Percentiles rank a stretch among this genome's conserved stretches.
phyloP scores from a whole-genome alignment of 2,888 invertebrate genomes.

The Iphiclides podalirius region DNA sequence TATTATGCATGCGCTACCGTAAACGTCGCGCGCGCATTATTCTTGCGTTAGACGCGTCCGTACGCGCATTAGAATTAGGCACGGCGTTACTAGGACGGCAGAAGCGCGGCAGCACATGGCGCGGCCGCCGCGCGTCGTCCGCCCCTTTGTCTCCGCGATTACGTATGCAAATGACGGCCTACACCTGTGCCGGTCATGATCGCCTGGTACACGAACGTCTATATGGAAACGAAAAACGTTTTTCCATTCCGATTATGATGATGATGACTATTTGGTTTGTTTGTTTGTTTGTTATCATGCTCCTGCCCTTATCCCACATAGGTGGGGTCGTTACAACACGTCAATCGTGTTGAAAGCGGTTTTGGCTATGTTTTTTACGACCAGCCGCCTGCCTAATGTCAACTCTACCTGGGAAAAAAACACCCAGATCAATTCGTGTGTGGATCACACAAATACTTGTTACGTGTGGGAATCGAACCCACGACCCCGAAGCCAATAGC shows the following conservation, averaged over 20 bases:
- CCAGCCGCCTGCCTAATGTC: too few relatives aligned
- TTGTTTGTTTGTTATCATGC: too few relatives aligned
- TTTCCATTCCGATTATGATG: slow-evolving; percentile 12
- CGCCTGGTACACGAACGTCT: slow-evolving; percentile 62
- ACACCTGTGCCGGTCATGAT: slow-evolving; percentile 62
- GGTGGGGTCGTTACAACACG: too few relatives aligned
- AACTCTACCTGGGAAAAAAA: too few relatives aligned
- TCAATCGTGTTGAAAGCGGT: too few relatives aligned
- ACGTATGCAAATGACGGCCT: slow-evolving; percentile 53
- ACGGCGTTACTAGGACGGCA: slow-evolving; percentile 63
- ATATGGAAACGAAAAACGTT: slow-evolving; percentile 55
- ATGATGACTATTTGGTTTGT: too few relatives aligned
- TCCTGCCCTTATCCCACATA: too few relatives aligned
- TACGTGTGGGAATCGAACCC: too few relatives aligned
- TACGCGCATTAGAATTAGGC: slow-evolving; percentile 67
- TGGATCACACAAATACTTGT: too few relatives aligned
- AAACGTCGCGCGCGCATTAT: slow-evolving; percentile 32
- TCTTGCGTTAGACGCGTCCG: slow-evolving; percentile 50
- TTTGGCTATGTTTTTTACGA: too few relatives aligned
- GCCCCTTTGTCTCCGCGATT: slow-evolving; percentile 65
- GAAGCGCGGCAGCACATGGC: slow-evolving; percentile 52
- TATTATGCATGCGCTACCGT: slow-evolving; percentile 19
- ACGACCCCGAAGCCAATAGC: too few relatives aligned
- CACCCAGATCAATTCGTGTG: too few relatives aligned
- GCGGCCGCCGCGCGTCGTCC: slow-evolving; percentile 28